Base-by-base conservation (phyloP, 2,113 vertebrate genomes). In the Scomber scombrus region DNA sequence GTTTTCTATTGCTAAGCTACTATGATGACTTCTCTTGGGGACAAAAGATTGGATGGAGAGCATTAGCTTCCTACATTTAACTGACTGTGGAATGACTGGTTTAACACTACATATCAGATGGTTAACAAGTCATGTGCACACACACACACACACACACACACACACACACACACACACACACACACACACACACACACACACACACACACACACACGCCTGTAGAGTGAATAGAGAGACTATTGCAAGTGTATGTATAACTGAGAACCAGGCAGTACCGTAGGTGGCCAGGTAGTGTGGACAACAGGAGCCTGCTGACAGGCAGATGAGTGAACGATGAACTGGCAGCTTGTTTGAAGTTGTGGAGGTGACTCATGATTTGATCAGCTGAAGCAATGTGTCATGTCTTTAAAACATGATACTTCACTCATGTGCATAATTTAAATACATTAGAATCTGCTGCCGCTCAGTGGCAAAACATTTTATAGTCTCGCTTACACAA, bases 391-490 rank as follows among this genome's bases (percentile, higher is more conserved):
- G 31, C 34, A 21, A 11, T 67, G 64, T 58, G 21, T 72, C 54
- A 45, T 26, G 47, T 40, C 47, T 49, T 64, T 46, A 40, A 63
- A 49, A 69, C 45, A 57, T 11, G 8, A 60, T 29, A 34, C 50
- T 71, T 79, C 23, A 55, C 60, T 80, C 60, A 64, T 46, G 13
- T 11, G 50, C 31, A 40, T n/a, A 46, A 47, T 23, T 19, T 13
- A 70, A 62, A 64, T 23, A 56, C 11, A 19, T 69, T 70, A 16
- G 43, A 72, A 9, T 82, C 16, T 88, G 81, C 85, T 90, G 78
- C 86, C 85, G 61, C 47, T 80, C 71, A 49, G 72, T 87, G 82
- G 75, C 40, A 64, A 69, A 46, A 69, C 5, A 34, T 55, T n/a
- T 43, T 31, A 16, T 21, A 9, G 19, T 64, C 23, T 58, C 2